Evolutionary conservation across 2,797 vertebrate species (phyloP).

Genomic region (Lutjanus campechanus): DNA sequence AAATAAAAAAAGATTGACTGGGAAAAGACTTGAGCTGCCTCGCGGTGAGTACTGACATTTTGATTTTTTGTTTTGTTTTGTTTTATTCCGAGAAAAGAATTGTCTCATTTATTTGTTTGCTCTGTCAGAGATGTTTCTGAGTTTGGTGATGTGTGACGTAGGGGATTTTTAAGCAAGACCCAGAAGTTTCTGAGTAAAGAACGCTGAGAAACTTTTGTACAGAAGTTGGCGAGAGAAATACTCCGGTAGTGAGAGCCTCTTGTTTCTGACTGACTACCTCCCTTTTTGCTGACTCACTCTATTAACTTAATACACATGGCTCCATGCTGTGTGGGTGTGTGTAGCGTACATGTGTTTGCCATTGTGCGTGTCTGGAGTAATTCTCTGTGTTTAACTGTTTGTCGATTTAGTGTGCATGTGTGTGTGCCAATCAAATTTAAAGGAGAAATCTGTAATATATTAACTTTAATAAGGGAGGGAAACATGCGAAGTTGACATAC

Average conservation of each 20-base stretch:
- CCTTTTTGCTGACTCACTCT: slow-evolving; percentile 76
- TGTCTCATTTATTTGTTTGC: slow-evolving; percentile 57
- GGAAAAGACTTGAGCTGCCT: slow-evolving; percentile 41
- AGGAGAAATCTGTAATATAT: too few relatives aligned
- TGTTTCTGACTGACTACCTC: slow-evolving; percentile 54
- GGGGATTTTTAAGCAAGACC: not conserved
- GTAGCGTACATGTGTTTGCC: slow-evolving; percentile 56
- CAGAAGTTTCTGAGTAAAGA: slow-evolving; percentile 2
- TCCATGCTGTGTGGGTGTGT: slow-evolving; percentile 59
- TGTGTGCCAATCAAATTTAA: slow-evolving; percentile 2
- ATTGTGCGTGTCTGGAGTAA: slow-evolving; percentile 34
- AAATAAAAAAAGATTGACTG: slow-evolving; percentile 22
- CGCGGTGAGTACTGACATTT: slow-evolving; percentile 71
- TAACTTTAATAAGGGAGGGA: too few relatives aligned
- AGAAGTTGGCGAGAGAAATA: slow-evolving; percentile 14
- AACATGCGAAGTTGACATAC: too few relatives aligned
- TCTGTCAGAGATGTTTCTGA: slow-evolving; percentile 14
- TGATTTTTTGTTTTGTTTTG: slow-evolving; percentile 21
- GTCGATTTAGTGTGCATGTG: not conserved
- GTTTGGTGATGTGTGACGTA: not conserved
- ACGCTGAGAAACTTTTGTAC: slow-evolving; percentile 2
- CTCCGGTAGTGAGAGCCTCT: slow-evolving; percentile 41
- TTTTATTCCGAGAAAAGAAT: slow-evolving; percentile 17
- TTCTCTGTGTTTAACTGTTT: slow-evolving; percentile 22
- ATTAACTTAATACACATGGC: slow-evolving; percentile 71